These are phyloP conservation scores for Pomacea canaliculata DNA, from an alignment of 2,888 invertebrate species.

Conservation along the genomic window DNA sequence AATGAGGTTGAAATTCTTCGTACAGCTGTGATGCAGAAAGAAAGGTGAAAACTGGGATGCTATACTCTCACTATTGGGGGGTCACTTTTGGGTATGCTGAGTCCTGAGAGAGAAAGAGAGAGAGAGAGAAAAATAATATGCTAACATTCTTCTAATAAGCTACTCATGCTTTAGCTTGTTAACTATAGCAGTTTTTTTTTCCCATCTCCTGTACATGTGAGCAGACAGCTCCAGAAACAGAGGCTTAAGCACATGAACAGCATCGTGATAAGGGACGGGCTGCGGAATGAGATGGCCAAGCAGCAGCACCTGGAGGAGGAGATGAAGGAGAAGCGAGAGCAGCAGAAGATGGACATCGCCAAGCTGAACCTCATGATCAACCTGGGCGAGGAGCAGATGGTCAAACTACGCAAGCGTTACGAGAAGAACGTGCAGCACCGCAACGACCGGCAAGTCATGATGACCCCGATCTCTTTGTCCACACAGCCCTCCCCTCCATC, in stretches of 20 bases:
- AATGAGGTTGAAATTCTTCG: conserved; percentile 70
- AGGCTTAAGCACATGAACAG: conserved; percentile 66
- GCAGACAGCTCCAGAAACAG: conserved; percentile 67
- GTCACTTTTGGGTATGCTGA: neutral
- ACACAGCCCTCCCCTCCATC: too few relatives aligned
- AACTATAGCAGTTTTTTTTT: too few relatives aligned
- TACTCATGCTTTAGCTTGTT: too few relatives aligned
- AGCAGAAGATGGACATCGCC: conserved; percentile 69
- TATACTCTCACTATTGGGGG: neutral
- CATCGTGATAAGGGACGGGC: conserved; percentile 66
- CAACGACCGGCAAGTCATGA: conserved; percentile 60
- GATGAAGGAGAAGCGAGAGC: conserved; percentile 65
- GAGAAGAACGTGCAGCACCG: conserved; percentile 67
- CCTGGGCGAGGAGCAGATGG: conserved; percentile 69
- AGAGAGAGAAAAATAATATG: neutral
- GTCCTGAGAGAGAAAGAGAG: neutral
- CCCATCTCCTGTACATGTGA: too few relatives aligned
- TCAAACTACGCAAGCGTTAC: conserved; percentile 66
- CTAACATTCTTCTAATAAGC: too few relatives aligned
- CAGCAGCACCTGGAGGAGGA: conserved; percentile 66
- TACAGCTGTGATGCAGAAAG: conserved; percentile 68
- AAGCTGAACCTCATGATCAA: conserved; percentile 69
- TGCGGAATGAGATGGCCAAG: conserved; percentile 69
- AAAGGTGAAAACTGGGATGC: conserved; percentile 51
- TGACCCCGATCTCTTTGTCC: neutral